Evolutionary conservation across 2,888 invertebrate genomes (phyloP), one percentile per base, ranked within the genome.

Genomic region (Trachelus iudaicus): DNA sequence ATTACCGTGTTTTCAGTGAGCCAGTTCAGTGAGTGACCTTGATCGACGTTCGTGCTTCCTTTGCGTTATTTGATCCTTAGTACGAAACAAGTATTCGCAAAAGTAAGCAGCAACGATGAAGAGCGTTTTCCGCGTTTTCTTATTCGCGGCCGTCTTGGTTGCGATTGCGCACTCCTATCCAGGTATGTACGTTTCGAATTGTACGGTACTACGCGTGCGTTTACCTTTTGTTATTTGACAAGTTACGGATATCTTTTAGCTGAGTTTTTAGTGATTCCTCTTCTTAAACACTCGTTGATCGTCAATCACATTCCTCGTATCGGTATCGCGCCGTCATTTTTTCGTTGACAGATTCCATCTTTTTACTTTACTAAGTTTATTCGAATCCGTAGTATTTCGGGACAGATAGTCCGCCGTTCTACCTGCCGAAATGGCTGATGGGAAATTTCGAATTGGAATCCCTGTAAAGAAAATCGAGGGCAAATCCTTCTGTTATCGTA

Each of bases 151-250:
- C 81, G 85, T 84, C 77, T 78, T 89, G 73, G 76, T 91, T 82
- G 89, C 89, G 75, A 79, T 82, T 79, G 84, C 87, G 77, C 85
- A 87, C 80, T 83, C 85, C 79, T 86, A 81, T 73, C 91, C 91
- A 83, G 84, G 91, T 91, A 85, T 90, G 90, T 87, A 71, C 80
- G 4, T 71, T 71, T 34, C 31, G 13, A 15, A 34, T 34, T 71
- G 71, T 31, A 34, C 33, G 71, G 4, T 35, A 34, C 31, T 71
- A 31, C 71, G 71, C 71, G 71, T 23, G 71, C 71, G 71, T 34
- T 31, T 71, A 71, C 71, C 12, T 71, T 6, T 34, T 34, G 56
- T 56, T 6, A 56, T 23, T 23, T 2, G 56, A 56, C 56, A 56
- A 56, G 23, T 6, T 56, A 56, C 56, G 23, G 9, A 56, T 23